Evolutionary conservation across 2,113 vertebrate genomes (phyloP).

Genomic region (Dasypus novemcinctus): DNA sequence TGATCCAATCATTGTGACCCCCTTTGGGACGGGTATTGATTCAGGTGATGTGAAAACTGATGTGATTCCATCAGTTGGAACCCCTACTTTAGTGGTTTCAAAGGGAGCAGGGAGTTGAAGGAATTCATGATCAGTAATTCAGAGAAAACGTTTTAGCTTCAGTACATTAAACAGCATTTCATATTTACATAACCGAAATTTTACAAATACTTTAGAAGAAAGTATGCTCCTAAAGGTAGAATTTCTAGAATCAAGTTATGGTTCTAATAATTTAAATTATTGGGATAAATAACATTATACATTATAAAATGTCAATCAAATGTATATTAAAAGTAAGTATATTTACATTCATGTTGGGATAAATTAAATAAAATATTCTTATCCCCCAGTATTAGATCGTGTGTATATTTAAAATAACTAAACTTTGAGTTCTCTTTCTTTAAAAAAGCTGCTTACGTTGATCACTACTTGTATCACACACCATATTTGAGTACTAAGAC

Average conservation of each 20-base stretch:
- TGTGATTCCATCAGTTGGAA: not conserved
- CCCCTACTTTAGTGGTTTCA: not conserved
- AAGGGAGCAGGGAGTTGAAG: not conserved
- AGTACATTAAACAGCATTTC: constrained; percentile 12
- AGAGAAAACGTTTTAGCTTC: not conserved
- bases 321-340: not conserved
- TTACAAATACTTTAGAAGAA: not conserved
- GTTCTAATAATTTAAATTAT: not conserved
- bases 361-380: not conserved
- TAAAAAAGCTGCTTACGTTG: not conserved
- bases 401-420: not conserved
- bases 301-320: not conserved
- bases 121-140: not conserved
- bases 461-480: too few relatives aligned
- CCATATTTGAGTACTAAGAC: too few relatives aligned
- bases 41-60: not conserved
- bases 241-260: not conserved
- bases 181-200: not conserved
- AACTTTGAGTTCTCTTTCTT: not conserved
- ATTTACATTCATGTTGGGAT: not conserved
- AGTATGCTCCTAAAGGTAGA: not conserved
- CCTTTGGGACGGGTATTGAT: not conserved
- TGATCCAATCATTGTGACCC: not conserved
- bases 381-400: not conserved
- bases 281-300: not conserved